A percentile compares a stretch with the other conserved stretches of the same genome.
These are phyloP conservation scores for Chrysomela aeneicollis DNA, from an alignment of 2,888 invertebrate genomes.

Conservation along the genomic window DNA sequence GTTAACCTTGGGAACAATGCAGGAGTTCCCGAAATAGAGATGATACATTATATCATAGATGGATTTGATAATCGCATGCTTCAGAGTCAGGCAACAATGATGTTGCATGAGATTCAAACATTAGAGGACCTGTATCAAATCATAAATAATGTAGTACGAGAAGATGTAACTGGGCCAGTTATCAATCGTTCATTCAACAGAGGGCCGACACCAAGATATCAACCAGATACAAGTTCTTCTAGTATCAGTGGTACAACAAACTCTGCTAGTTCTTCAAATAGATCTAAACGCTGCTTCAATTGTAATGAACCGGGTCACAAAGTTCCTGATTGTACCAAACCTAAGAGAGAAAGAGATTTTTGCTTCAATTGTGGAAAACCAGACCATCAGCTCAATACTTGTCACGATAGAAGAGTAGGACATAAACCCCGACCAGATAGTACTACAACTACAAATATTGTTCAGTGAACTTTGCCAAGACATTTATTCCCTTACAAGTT, in stretches of 20 bases:
- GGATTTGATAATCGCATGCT: neutral
- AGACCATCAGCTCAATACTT: no score
- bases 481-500: slow-evolving; percentile 21
- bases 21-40: slow-evolving; percentile 13
- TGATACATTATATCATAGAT: slow-evolving; percentile 17
- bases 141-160: slow-evolving; percentile 11
- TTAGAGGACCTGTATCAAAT: neutral
- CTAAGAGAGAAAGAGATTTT: neutral
- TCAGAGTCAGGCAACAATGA: slow-evolving; percentile 7
- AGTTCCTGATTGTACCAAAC: neutral
- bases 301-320: neutral
- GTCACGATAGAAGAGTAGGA: no score
- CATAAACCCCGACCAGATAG: no score
- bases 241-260: no score
- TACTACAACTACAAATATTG: no score
- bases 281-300: no score
- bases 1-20: slow-evolving; percentile 26
- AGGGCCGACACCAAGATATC: neutral
- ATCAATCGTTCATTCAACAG: neutral
- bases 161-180: no score
- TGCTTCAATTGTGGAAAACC: neutral
- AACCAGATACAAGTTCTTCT: neutral
- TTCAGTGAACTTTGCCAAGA: slow-evolving; percentile 13
- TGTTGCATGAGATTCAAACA: slow-evolving; percentile 5
- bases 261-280: no score